phyloP scores from a whole-genome alignment of 2,888 invertebrate genomes.

The Phragmatobia fuliginosa region DNA sequence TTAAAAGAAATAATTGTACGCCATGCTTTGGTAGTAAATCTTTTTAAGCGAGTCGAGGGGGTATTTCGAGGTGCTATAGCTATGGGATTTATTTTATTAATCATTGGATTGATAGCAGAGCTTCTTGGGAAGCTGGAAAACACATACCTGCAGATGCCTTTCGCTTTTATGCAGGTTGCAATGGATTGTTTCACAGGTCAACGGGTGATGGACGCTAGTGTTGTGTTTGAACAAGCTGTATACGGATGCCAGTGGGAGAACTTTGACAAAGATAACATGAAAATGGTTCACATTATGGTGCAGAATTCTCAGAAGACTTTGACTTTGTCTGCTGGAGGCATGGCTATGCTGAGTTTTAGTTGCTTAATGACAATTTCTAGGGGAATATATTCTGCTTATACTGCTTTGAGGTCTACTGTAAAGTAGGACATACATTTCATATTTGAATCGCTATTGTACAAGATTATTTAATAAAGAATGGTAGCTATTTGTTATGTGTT shows the following conservation, averaged over 20 bases:
- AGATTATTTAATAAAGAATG: too few species aligned
- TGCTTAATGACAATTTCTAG: slow-evolving; percentile 54
- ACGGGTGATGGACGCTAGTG: slow-evolving; percentile 48
- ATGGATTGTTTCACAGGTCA: slow-evolving; percentile 57
- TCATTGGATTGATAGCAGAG: slow-evolving; percentile 53
- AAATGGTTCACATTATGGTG: slow-evolving; percentile 53
- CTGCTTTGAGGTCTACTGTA: slow-evolving; percentile 52
- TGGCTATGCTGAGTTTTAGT: slow-evolving; percentile 51
- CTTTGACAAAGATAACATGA: slow-evolving; percentile 47
- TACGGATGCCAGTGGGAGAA: slow-evolving; percentile 53
- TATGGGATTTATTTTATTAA: slow-evolving; percentile 55
- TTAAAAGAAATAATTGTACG: slow-evolving; percentile 48
- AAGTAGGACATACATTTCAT: neutral
- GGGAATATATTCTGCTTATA: slow-evolving; percentile 59
- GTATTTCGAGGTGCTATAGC: slow-evolving; percentile 58
- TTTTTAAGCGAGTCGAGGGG: slow-evolving; percentile 51
- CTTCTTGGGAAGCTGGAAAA: slow-evolving; percentile 64
- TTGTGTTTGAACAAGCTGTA: slow-evolving; percentile 42
- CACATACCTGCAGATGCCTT: slow-evolving; percentile 62
- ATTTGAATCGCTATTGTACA: too few species aligned
- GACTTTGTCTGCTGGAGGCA: slow-evolving; percentile 58
- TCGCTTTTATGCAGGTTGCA: slow-evolving; percentile 56
- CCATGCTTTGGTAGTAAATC: slow-evolving; percentile 50
- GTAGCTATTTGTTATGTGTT: too few species aligned
- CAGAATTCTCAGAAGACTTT: slow-evolving; percentile 54